A percentile compares a stretch with the other conserved stretches of the same genome.
phyloP scores from a whole-genome alignment of 2,113 vertebrate genomes.

The Tachuris rubrigastra region DNA sequence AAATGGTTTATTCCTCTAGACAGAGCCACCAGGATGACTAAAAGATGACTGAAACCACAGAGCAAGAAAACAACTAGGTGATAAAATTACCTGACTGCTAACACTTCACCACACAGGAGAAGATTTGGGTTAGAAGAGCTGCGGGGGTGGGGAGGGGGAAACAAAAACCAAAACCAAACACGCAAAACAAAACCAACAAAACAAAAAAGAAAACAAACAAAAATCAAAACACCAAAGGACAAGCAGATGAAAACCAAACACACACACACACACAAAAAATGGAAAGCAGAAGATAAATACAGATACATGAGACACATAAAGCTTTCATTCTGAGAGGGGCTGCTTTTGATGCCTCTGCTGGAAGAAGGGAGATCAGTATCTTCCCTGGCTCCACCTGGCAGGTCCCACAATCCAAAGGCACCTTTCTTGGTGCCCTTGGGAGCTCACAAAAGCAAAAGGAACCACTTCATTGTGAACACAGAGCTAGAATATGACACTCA shows the following conservation, averaged over 20 bases:
- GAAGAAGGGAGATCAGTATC: background rate
- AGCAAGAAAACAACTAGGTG: background rate
- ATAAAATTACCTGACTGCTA: background rate
- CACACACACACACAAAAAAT: no score
- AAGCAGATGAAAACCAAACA: no score
- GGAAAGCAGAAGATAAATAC: background rate
- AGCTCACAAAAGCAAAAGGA: background rate
- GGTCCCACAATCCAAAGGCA: background rate
- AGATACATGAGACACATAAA: background rate
- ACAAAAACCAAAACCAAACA: no score
- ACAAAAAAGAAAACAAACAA: no score
- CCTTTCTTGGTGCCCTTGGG: background rate
- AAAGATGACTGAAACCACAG: background rate
- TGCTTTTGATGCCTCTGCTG: background rate
- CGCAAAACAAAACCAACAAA: no score
- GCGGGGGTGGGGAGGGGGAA: rapidly evolving
- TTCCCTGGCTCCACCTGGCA: background rate
- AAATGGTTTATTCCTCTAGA: background rate
- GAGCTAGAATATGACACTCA: background rate
- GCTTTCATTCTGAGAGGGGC: background rate
- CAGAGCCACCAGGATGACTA: background rate
- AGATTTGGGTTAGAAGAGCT: background rate
- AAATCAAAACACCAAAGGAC: no score
- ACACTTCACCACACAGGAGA: background rate
- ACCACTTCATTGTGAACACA: rapidly evolving